Evolutionary conservation across 2,888 invertebrate genomes (phyloP).

Genomic region (Hirudinaria manillensis): DNA sequence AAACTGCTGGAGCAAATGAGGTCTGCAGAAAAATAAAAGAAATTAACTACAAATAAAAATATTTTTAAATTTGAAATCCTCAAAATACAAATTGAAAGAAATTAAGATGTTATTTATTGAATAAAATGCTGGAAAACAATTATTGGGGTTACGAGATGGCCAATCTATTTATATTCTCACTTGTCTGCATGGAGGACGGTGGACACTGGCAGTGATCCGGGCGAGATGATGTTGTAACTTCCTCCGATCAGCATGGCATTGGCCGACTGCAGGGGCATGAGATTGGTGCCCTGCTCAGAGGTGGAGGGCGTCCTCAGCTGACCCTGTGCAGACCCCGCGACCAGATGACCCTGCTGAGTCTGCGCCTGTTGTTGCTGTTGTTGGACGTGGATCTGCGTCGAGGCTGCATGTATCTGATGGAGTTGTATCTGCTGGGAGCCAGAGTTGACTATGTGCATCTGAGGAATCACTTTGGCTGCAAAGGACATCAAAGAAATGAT

Average conservation of each 20-base stretch:
- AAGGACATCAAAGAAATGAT: not conserved
- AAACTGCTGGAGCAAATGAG: slow-evolving; percentile 7
- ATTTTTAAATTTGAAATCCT: too few relatives aligned
- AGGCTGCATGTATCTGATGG: slow-evolving; percentile 10
- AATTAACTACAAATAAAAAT: not conserved
- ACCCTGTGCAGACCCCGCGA: not conserved
- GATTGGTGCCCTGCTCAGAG: not conserved
- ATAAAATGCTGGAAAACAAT: too few relatives aligned
- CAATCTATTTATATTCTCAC: not conserved
- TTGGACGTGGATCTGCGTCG: slow-evolving; percentile 17
- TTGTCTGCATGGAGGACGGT: slow-evolving; percentile 24
- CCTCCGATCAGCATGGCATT: slow-evolving; percentile 14
- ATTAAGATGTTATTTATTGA: too few relatives aligned
- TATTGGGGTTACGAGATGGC: too few relatives aligned
- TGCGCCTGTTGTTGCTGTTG: slow-evolving; percentile 19
- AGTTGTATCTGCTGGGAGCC: slow-evolving; percentile 8
- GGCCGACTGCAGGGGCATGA: not conserved
- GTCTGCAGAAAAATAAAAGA: not conserved
- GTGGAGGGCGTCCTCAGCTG: not conserved
- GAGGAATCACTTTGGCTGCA: slow-evolving; percentile 23
- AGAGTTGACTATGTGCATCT: slow-evolving; percentile 6
- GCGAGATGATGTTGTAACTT: slow-evolving; percentile 20
- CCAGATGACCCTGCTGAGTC: slow-evolving; percentile 13
- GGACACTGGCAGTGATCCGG: not conserved
- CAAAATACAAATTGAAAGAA: too few relatives aligned